Base-by-base conservation (phyloP, 2,113 vertebrate species). In the Notothenia coriiceps region DNA sequence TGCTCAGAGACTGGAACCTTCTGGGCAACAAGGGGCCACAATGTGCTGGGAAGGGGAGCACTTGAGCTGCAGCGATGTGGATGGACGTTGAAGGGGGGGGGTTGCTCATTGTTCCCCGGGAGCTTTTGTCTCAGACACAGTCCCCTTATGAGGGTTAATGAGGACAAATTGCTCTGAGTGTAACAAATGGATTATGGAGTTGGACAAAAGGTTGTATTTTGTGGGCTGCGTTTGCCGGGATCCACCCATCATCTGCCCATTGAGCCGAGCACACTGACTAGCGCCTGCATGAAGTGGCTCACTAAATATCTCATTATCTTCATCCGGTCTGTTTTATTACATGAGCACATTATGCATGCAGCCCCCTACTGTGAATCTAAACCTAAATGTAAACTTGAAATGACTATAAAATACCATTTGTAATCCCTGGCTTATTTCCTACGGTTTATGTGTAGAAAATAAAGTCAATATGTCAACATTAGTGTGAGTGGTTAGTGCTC, bases 121-220 rank as follows among this genome's bases (percentile, higher is more conserved):
- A 91, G 92, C 85, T 93, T 97, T 98, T 98, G 96, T 97, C 95
- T 96, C 94, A 91, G 95, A 95, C 96, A 95, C 86, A 85, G 92
- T 92, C 92, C 96, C 95, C 93, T 96, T 94, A 95, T 95, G 96
- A 95, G 96, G 96, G 96, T 97, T 98, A 98, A 97, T 97, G 95
- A 96, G 94, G 95, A 94, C 97, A 98, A 98, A 97, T 97, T 97
- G 96, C 91, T 91, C 95, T 92, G 95, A 93, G 95, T 96, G 94
- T 94, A 94, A 96, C 95, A 96, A 96, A 97, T 94, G 95, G 92
- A 89, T 96, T 96, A 95, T 94, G 93, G 92, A 94, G 82, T 65
- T 65, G 94, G 91, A 97, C 95, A 95, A 96, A 97, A 87, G 93
- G 76, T 89, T 92, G 69, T 82, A 94, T 95, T 92, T 95, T 91